Conservation (phyloP, 2,888 invertebrate genomes). For the Charanyca ferruginea region DNA sequence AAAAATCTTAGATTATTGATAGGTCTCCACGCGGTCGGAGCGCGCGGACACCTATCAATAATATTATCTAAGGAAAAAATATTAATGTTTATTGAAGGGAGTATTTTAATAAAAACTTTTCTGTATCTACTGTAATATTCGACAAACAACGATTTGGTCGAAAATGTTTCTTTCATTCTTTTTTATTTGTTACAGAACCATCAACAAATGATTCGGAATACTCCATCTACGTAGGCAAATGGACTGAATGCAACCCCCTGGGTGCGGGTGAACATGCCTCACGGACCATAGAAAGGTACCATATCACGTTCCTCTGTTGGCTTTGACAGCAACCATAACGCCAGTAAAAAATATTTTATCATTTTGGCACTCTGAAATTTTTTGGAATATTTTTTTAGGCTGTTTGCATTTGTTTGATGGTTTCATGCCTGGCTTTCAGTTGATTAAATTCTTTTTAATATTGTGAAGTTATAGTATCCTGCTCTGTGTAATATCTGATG, state of each 20-base stretch:
- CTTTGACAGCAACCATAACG: slow-evolving; percentile 35
- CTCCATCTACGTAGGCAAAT: slow-evolving; percentile 82
- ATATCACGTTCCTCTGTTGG: slow-evolving; percentile 31
- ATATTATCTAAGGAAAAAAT: too few relatives aligned
- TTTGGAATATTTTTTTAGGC: neutral
- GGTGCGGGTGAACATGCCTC: slow-evolving; percentile 77
- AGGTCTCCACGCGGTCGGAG: too few relatives aligned
- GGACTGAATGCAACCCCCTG: slow-evolving; percentile 81
- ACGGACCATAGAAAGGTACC: slow-evolving; percentile 77
- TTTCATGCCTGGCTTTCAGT: neutral
- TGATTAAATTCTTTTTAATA: neutral
- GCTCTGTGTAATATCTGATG: neutral
- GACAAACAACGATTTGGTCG: neutral
- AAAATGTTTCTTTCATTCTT: neutral
- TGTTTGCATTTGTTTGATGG: neutral
- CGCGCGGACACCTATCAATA: too few relatives aligned
- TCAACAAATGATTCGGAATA: slow-evolving; percentile 72
- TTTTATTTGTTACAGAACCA: slow-evolving; percentile 69
- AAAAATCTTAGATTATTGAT: too few relatives aligned
- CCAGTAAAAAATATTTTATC: slow-evolving; percentile 23
- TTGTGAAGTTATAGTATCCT: too few relatives aligned
- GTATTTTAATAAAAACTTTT: too few relatives aligned
- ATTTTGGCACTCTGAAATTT: slow-evolving; percentile 13
- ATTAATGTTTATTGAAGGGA: too few relatives aligned
- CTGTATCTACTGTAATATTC: too few relatives aligned